Evolutionary conservation across 2,113 vertebrate genomes (phyloP), one percentile per base, ranked within the genome.

Genomic region (Puffinus mauretanicus): DNA sequence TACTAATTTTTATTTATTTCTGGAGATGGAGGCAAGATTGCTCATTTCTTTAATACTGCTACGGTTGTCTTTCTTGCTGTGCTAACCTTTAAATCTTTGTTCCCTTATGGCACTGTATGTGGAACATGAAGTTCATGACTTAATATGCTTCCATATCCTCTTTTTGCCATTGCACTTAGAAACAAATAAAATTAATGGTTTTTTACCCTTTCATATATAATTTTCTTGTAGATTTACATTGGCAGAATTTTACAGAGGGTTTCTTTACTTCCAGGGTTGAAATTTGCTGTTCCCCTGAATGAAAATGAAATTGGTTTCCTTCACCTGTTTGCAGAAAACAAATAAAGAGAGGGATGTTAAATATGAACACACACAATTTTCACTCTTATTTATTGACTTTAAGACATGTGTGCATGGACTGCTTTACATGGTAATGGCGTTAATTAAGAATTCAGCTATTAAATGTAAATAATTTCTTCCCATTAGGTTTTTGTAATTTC

Each of bases 401-500:
- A 92, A 46, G 71, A 58, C 36, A 36, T 27, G 65, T 69, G 14
- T 82, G 12, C 51, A 20, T 64, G 71, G 47, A 70, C 62, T 97
- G 69, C 80, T 85, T 93, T 93, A 25, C 9, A 51, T 61, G 13
- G 44, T 81, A 90, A 92, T 75, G 66, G 70, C 92, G 61, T 96
- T 94, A 96, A 96, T 95, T 90, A 97, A 96, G 66, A 93, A 86
- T 95, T 83, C 73, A 44, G 17, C 57, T 94, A 82, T 86, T 73
- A 88, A 76, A 75, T 57, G 64, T 93, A 92, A 93, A 92, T 94
- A 18, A 70, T 70, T 84, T 75, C 32, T 95, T 66, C 44, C 44
- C 26, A 27, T 90, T 93, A 90, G 36, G n/a, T 91, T 21, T 89
- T 70, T 72, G 34, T 78, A 78, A 90, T 92, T 34, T 86, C 67